phyloP scores from a whole-genome alignment of 2,797 vertebrate genomes.

The Lagocephalus sceleratus region DNA sequence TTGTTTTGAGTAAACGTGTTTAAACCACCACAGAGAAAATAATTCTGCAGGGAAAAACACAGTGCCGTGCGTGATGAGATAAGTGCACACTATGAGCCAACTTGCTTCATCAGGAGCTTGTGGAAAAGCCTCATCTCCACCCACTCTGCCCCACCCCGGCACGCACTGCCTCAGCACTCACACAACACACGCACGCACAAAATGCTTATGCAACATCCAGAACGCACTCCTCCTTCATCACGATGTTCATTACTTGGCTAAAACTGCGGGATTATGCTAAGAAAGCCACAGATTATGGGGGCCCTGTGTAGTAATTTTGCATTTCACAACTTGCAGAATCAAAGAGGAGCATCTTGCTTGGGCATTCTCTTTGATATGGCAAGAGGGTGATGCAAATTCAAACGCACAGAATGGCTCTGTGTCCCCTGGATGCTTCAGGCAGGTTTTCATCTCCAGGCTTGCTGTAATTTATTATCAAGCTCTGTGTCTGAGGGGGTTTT shows the following conservation, averaged over 20 bases:
- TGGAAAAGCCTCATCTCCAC: conserved; percentile 33
- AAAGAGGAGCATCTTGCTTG: conserved; percentile 55
- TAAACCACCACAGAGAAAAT: conserved; percentile 15
- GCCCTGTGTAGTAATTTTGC: conserved; percentile 50
- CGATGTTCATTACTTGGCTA: conserved; percentile 65
- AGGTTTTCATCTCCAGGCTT: conserved; percentile 55
- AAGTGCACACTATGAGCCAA: conserved; percentile 26
- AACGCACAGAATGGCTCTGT: conserved; percentile 50
- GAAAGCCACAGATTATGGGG: conserved; percentile 62
- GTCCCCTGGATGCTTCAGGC: conserved; percentile 43
- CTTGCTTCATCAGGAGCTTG: conserved; percentile 34
- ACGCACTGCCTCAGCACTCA: conserved; percentile 1
- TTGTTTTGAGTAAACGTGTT: conserved; percentile 22
- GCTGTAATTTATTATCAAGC: conserved; percentile 50
- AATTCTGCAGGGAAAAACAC: conserved; percentile 8
- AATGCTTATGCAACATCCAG: conserved; percentile 55
- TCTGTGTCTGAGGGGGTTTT: conserved; percentile 2
- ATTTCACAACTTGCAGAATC: conserved; percentile 52
- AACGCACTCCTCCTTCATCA: conserved; percentile 41
- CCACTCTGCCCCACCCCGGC: conserved; percentile 9
- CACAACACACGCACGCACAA: conserved; percentile 8
- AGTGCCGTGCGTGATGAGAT: conserved; percentile 1
- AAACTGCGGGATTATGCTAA: conserved; percentile 64
- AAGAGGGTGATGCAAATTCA: conserved; percentile 62
- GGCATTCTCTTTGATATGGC: conserved; percentile 69